Evolutionary conservation across 2,797 vertebrate genomes (phyloP).

Genomic region (Molossus molossus): DNA sequence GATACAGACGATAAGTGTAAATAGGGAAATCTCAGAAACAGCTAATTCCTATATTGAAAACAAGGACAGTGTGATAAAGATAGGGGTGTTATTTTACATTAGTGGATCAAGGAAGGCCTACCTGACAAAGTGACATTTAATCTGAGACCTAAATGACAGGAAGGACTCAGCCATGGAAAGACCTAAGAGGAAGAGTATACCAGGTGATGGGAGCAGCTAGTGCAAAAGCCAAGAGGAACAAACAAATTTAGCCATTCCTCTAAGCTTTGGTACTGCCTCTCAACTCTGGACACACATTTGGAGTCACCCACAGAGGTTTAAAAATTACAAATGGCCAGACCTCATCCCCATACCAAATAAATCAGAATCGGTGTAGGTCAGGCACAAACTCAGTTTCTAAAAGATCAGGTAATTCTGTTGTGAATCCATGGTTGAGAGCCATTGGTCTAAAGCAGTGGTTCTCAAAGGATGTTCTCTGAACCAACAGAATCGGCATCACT

Average conservation of each 20-base stretch:
- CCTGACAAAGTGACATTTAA: not conserved
- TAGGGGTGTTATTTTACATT: not conserved
- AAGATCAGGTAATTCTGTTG: not conserved
- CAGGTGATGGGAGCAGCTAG: not conserved
- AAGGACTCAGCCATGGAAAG: not conserved
- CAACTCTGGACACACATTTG: not conserved
- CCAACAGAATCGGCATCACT: not conserved
- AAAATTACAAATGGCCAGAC: not conserved
- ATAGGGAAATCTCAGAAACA: not conserved
- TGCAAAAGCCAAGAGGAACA: slow-evolving; percentile 4
- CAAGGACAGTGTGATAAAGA: not conserved
- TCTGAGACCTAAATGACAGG: not conserved
- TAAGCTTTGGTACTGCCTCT: slow-evolving; percentile 12
- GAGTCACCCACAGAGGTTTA: not conserved
- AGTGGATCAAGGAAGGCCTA: not conserved
- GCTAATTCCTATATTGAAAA: not conserved
- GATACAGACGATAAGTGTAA: not conserved
- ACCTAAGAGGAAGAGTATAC: not conserved
- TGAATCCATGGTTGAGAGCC: not conserved
- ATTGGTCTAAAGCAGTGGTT: not conserved
- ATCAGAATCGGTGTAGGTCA: not conserved
- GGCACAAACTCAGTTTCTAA: not conserved
- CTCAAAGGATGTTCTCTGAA: not conserved
- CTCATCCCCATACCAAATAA: not conserved
- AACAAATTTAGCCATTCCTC: not conserved